Base-by-base conservation (phyloP, 2,113 vertebrate genomes). In the Pimephales promelas region DNA sequence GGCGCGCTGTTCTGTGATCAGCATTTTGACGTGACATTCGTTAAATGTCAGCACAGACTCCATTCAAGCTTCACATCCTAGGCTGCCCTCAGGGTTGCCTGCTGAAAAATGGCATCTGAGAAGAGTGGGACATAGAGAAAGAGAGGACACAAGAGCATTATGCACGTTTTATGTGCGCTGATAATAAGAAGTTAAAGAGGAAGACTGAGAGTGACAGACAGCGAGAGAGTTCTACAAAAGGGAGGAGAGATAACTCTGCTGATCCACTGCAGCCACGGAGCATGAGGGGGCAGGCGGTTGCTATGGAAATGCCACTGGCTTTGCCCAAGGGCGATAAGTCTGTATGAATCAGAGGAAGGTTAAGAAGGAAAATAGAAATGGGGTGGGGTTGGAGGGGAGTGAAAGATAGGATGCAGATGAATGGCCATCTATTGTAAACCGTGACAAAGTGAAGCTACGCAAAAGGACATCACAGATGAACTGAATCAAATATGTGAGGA, bases 251-350 rank as follows among this genome's bases (percentile, higher is more conserved):
- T 84, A 84, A 84, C 83, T 86, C 83, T 83, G 81, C 83, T 87
- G 85, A 88, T 87, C 95, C 92, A 92, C 91, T 91, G 91, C 91
- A 92, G 90, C 93, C 93, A 91, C 90, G 92, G 93, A 86, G 79
- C 88, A 92, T 93, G 93, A 93, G 92, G 93, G 87, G 93, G 93
- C 91, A 90, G 94, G 92, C 94, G 92, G 91, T 92, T 94, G 90
- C 88, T 74, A 94, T 95, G 93, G 92, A 93, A 92, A 89, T 88
- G 94, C 95, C 95, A 94, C 92, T 93, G 95, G 95, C 92, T 94
- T 93, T 95, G 92, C 92, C 95, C 94, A 93, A 94, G 94, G 94
- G 95, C 95, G 95, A 95, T 95, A 95, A 96, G 95, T 94, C 94
- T 94, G 95, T 93, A 94, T 95, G 95, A 95, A 96, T 96, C 95